Conservation (phyloP, 2,797 vertebrate species). For the Nyctalus aviator region DNA sequence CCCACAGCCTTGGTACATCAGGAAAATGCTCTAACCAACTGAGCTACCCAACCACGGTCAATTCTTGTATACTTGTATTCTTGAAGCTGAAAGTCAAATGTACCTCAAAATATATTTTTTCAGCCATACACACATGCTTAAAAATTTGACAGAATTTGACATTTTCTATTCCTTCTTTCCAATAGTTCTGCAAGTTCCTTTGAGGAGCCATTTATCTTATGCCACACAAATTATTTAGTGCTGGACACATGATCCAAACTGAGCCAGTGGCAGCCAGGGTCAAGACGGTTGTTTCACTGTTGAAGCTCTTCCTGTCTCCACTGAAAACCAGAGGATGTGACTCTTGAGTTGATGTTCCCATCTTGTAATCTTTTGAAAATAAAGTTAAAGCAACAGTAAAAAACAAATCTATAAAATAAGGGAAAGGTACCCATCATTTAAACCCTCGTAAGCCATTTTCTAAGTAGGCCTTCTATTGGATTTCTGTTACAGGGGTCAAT, state of each 20-base stretch:
- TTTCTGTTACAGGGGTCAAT: not conserved
- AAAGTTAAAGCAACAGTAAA: not conserved
- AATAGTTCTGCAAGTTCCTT: not conserved
- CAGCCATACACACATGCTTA: not conserved
- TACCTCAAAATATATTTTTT: not conserved
- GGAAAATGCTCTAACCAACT: not conserved
- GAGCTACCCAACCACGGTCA: not conserved
- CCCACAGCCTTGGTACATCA: not conserved
- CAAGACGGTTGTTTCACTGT: not conserved
- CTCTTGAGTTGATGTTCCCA: not conserved
- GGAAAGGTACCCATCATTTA: not conserved
- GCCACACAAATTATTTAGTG: not conserved
- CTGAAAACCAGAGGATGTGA: not conserved
- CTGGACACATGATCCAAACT: not conserved
- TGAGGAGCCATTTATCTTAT: not conserved
- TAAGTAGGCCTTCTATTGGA: not conserved
- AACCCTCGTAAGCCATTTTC: not conserved
- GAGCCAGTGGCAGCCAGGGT: not conserved
- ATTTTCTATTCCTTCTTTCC: slow-evolving; percentile 9
- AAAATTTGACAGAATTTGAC: not conserved
- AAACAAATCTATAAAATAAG: not conserved
- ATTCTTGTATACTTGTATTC: not conserved
- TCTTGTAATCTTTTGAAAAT: not conserved
- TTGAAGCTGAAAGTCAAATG: not conserved
- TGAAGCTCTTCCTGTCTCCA: not conserved